A percentile compares a stretch with the other conserved stretches of the same genome.
These are phyloP conservation scores for Hypsibius dujardini DNA, from an alignment of 1,140 invertebrate genomes.

Conservation along the genomic window DNA sequence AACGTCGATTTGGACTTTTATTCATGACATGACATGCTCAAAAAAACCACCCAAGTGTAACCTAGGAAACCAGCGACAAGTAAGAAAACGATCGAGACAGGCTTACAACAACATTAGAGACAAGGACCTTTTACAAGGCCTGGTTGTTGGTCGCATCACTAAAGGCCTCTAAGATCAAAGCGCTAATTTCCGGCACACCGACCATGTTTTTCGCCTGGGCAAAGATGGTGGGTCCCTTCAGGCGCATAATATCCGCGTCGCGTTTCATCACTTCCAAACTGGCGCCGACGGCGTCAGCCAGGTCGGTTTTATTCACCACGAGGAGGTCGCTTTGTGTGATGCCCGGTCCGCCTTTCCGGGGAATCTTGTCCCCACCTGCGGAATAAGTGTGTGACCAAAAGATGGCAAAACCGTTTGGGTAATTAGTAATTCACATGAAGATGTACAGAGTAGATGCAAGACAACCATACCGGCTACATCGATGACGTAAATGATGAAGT, in stretches of 20 bases:
- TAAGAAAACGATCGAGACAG: too few relatives aligned
- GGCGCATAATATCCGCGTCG: conserved; percentile 31
- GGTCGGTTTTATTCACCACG: conserved; percentile 35
- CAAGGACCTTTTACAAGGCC: neutral
- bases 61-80: too few relatives aligned
- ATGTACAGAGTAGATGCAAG: conserved; percentile 15
- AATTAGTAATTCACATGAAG: conserved; percentile 10
- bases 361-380: conserved; percentile 33
- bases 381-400: conserved; percentile 9
- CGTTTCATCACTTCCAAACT: conserved; percentile 31
- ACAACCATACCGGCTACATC: conserved; percentile 30
- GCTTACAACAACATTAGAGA: neutral
- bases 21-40: neutral
- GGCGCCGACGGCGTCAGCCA: conserved; percentile 33
- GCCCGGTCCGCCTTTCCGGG: conserved; percentile 33
- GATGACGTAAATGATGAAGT: conserved; percentile 35
- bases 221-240: conserved; percentile 31
- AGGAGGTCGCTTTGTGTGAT: conserved; percentile 34
- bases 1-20: neutral
- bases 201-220: conserved; percentile 30
- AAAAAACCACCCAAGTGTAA: neutral
- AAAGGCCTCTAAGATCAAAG: conserved; percentile 22
- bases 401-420: neutral
- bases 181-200: conserved; percentile 29
- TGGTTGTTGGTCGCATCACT: neutral